phyloP scores from a whole-genome alignment of 2,888 invertebrate genomes.

The Ochlodes sylvanus region DNA sequence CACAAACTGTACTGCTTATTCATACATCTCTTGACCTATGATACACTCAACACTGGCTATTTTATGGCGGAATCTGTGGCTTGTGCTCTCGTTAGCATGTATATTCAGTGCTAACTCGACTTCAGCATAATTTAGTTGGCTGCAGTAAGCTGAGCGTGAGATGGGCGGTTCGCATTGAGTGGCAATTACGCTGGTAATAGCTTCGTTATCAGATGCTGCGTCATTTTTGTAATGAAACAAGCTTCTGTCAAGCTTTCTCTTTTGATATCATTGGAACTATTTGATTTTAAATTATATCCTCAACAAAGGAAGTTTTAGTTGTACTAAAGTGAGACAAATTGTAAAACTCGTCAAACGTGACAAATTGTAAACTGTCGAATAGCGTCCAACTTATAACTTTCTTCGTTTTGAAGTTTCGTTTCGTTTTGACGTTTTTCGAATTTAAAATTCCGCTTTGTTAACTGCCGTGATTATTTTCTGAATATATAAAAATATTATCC shows the following conservation, averaged over 20 bases:
- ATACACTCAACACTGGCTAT: not conserved
- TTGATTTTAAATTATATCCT: slow-evolving; percentile 11
- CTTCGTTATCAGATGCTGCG: slow-evolving; percentile 70
- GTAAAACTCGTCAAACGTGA: too few relatives aligned
- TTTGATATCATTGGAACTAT: slow-evolving; percentile 35
- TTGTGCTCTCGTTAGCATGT: slow-evolving; percentile 35
- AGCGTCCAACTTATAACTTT: too few relatives aligned
- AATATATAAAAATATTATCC: not conserved
- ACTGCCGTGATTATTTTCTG: not conserved
- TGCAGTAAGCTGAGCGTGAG: slow-evolving; percentile 40
- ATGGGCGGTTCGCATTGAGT: slow-evolving; percentile 58
- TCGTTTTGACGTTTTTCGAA: not conserved
- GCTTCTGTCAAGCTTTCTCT: slow-evolving; percentile 57
- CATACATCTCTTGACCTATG: slow-evolving; percentile 2
- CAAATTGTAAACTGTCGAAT: too few relatives aligned
- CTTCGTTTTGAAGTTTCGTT: too few relatives aligned
- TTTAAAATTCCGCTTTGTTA: not conserved
- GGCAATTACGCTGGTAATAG: slow-evolving; percentile 72
- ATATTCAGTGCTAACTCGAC: slow-evolving; percentile 35
- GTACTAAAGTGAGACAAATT: too few relatives aligned
- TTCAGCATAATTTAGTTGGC: slow-evolving; percentile 35
- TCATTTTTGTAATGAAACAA: slow-evolving; percentile 68
- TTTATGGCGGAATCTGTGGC: slow-evolving; percentile 10
- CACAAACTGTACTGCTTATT: too few relatives aligned
- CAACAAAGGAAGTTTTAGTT: slow-evolving; percentile 1